These are phyloP conservation scores for Cyprinella venusta DNA, from an alignment of 2,797 vertebrate genomes.

Conservation along the genomic window DNA sequence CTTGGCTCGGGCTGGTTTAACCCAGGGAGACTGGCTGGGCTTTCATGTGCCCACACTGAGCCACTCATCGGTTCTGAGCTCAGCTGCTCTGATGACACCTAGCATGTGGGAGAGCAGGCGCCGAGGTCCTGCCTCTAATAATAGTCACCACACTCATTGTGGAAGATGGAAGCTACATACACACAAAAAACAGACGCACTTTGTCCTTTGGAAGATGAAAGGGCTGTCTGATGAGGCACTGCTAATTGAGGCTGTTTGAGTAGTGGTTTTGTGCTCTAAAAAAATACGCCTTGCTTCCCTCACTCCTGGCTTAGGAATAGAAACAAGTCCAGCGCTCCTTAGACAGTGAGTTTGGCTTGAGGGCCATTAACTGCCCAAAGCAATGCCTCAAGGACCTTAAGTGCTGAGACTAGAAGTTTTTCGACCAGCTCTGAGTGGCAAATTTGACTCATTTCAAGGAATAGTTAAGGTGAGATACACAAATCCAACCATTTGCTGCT, in stretches of 20 bases:
- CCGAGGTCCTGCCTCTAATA: constrained; percentile 52
- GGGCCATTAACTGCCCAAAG: constrained; percentile 64
- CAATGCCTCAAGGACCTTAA: constrained; percentile 39
- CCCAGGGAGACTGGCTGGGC: constrained; percentile 52
- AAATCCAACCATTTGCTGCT: constrained; percentile 6
- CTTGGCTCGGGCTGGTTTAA: constrained; percentile 43
- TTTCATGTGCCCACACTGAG: constrained; percentile 56
- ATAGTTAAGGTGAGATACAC: constrained; percentile 1
- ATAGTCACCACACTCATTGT: constrained; percentile 53
- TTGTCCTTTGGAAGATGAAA: constrained; percentile 70
- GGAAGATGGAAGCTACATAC: constrained; percentile 37
- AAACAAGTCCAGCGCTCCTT: constrained; percentile 57
- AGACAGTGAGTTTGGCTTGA: constrained; percentile 64
- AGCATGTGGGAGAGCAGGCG: constrained; percentile 46
- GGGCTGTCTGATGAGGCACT: constrained; percentile 68
- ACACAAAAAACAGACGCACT: constrained; percentile 43
- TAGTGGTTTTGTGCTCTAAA: constrained; percentile 59
- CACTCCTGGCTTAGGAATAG: constrained; percentile 42
- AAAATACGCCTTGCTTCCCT: constrained; percentile 61
- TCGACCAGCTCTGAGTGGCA: constrained; percentile 47
- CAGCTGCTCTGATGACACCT: constrained; percentile 55
- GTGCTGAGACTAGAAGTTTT: constrained; percentile 55
- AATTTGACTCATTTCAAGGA: constrained; percentile 37
- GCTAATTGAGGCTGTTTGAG: constrained; percentile 77
- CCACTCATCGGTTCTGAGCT: constrained; percentile 44